Evolutionary conservation across 2,888 invertebrate species (phyloP).

Genomic region (Drosophila picticornis): DNA sequence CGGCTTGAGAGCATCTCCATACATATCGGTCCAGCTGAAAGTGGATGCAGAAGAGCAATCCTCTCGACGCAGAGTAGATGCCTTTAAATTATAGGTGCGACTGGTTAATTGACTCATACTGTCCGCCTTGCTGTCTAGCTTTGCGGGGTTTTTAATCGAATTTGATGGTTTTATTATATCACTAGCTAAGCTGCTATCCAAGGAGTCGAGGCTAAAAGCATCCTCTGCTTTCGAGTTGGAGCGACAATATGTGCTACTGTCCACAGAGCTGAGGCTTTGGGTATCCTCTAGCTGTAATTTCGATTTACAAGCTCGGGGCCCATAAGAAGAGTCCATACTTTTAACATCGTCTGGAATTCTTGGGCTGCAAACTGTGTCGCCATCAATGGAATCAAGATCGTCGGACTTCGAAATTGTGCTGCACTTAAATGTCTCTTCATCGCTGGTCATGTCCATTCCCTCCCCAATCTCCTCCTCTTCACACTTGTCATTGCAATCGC

Average conservation of each 20-base stretch:
- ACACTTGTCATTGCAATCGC: conserved; percentile 1
- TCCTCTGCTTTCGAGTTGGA: conserved; percentile 18
- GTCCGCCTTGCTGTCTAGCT: conserved; percentile 9
- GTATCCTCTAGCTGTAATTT: conserved; percentile 14
- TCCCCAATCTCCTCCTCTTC: conserved; percentile 2
- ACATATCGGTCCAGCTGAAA: conserved; percentile 66
- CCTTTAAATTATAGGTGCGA: conserved; percentile 56
- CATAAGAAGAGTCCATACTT: conserved; percentile 37
- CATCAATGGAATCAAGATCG: conserved; percentile 33
- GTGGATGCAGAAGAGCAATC: conserved; percentile 55
- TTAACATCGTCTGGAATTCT: conserved; percentile 9
- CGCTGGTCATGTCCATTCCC: conserved; percentile 12
- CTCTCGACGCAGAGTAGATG: conserved; percentile 22
- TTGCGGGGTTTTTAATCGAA: background rate
- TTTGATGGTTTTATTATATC: background rate
- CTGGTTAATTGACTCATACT: conserved; percentile 31
- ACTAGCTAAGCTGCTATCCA: conserved; percentile 4
- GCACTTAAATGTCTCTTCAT: conserved; percentile 18
- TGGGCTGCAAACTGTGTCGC: conserved; percentile 24
- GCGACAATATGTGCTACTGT: conserved; percentile 8
- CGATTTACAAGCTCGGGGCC: background rate
- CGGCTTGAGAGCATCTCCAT: conserved; percentile 50
- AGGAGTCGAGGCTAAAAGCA: conserved; percentile 26
- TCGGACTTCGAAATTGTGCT: background rate
- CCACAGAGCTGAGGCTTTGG: conserved; percentile 21